phyloP scores from a whole-genome alignment of 1,140 invertebrate species.

The Caenorhabditis remanei region DNA sequence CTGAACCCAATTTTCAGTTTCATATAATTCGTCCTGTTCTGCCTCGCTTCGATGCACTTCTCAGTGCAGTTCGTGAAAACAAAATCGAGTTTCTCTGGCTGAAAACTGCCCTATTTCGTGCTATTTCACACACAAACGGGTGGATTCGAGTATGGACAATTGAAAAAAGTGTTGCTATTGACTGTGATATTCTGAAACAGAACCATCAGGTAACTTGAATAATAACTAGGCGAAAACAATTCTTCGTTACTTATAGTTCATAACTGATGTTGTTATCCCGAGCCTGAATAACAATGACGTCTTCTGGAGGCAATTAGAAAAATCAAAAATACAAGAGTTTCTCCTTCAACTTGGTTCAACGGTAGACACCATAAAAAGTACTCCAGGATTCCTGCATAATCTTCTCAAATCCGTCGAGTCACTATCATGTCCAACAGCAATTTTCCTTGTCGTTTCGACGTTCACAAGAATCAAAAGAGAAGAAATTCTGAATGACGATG shows the following conservation, averaged over 20 bases:
- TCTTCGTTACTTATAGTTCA: conserved; percentile 35
- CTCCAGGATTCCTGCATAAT: background rate
- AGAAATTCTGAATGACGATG: conserved; percentile 2
- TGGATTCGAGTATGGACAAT: conserved; percentile 61
- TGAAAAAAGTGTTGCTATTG: conserved; percentile 28
- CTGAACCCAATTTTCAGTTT: background rate
- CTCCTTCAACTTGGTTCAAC: background rate
- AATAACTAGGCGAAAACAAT: background rate
- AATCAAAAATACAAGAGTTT: conserved; percentile 10
- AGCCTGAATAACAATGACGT: conserved; percentile 56
- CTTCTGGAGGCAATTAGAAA: conserved; percentile 48
- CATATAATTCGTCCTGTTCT: conserved; percentile 56
- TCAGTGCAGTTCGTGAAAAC: background rate
- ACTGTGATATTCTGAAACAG: background rate
- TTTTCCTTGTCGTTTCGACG: conserved; percentile 25
- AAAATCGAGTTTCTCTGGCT: background rate
- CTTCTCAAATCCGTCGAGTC: background rate
- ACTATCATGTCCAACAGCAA: conserved; percentile 44
- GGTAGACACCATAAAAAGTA: background rate
- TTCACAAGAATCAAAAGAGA: background rate
- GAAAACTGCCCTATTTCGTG: conserved; percentile 16
- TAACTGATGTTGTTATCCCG: background rate
- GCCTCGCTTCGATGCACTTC: conserved; percentile 17
- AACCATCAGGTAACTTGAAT: conserved; percentile 33
- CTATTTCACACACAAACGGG: conserved; percentile 54